These are phyloP conservation scores for Burhinus bistriatus DNA, from an alignment of 2,113 vertebrate genomes.

Conservation along the genomic window DNA sequence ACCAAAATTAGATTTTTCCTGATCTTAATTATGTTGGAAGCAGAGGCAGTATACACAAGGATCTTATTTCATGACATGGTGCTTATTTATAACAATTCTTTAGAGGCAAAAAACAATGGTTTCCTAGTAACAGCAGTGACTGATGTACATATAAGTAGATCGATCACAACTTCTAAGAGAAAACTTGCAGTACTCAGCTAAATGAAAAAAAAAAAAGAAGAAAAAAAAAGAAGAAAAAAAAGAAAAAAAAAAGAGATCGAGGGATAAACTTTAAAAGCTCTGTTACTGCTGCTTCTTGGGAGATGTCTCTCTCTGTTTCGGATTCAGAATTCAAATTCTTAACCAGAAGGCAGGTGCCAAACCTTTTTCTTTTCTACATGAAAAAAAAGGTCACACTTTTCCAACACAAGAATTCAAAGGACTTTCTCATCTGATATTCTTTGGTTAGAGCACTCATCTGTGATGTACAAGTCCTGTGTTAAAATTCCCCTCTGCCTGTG, in stretches of 20 bases:
- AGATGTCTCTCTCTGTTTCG: not conserved
- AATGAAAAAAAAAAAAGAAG: not conserved
- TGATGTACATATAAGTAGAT: slow-evolving; percentile 44
- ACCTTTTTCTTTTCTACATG: not conserved
- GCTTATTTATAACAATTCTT: slow-evolving; percentile 43
- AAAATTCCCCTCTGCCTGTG: not conserved
- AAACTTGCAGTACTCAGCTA: slow-evolving; percentile 37
- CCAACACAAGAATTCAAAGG: not conserved
- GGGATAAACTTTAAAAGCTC: not conserved
- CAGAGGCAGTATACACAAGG: not conserved
- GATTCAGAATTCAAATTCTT: slow-evolving; percentile 9
- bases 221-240: too few relatives aligned
- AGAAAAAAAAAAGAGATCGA: not conserved
- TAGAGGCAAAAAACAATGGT: slow-evolving; percentile 29
- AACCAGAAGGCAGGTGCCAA: not conserved
- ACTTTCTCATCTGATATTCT: not conserved
- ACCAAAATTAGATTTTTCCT: slow-evolving; percentile 49
- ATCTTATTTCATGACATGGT: slow-evolving; percentile 18
- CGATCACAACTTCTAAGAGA: slow-evolving; percentile 18
- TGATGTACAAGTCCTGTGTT: not conserved
- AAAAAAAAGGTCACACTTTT: not conserved
- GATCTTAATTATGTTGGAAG: slow-evolving; percentile 47
- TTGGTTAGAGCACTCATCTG: not conserved
- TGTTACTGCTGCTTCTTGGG: not conserved
- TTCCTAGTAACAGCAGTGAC: slow-evolving; percentile 49